Evolutionary conservation across 92 coral and sea anemone genomes (phyloP), one percentile per base, ranked within the genome.

Genomic region (Anthopleura xanthogrammica): DNA sequence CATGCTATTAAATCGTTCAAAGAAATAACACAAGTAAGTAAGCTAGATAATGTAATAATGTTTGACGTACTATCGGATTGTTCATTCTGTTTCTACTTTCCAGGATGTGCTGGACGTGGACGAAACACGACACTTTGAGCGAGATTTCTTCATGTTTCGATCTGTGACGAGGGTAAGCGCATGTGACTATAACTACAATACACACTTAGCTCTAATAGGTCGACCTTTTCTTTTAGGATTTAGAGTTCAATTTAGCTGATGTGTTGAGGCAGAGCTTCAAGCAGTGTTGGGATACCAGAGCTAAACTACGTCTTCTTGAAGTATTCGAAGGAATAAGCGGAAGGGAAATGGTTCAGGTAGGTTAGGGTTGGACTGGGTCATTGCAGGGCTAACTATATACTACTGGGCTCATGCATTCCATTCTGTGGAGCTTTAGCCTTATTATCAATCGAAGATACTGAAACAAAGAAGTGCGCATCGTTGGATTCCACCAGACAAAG

Each of bases 311-410:
- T 70, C 88, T 97, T 46, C 82, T 97, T 74, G 99, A 97, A 83
- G 98, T 97, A 64, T 97, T 97, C 83, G 98, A 97, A 80, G 99
- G 99, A 71, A 94, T 95, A 76, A 97, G 99, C 81, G 99, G 99
- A 46, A 94, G 99, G 60, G 99, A 97, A 76, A 88, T 97, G 55
- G 92, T 94, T 20, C 98, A 94, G 93, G 98, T 94, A 72, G 16
- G 55, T 29, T 20, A 48, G 23, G 1, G 40, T 50, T 50, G 7
- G 54, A 50, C 54, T 29, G 36, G 1, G 36, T 29, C 36, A 29
- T 29, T 29, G 36, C 36, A 29, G 36, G 36, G 36, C 0, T 29
- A 29, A 29, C 36, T 29, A 29, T 29, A 29, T 29, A 29, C 36
- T 29, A 29, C 36, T 29, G 36, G 36, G 36, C 36, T 29, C 36